Conservation (phyloP, 2,888 invertebrate genomes). For the Nemapogon koenigi region DNA sequence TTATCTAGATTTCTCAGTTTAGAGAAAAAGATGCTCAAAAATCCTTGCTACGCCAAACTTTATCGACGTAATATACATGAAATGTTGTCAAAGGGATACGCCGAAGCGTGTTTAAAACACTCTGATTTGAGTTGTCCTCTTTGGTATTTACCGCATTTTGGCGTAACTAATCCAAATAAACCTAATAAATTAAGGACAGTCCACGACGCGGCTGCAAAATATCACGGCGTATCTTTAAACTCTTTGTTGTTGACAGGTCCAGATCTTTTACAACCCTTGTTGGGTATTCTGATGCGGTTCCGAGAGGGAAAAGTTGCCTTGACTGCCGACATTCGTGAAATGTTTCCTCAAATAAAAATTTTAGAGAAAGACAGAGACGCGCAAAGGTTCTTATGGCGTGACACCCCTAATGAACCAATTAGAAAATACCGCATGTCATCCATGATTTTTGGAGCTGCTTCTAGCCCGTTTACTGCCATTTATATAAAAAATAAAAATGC, state of each 20-base stretch:
- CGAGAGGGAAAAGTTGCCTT: slow-evolving; percentile 23
- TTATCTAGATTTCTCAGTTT: slow-evolving; percentile 11
- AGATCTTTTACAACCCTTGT: slow-evolving; percentile 21
- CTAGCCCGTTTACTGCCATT: slow-evolving; percentile 15
- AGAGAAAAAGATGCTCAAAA: slow-evolving; percentile 14
- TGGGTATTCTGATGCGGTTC: slow-evolving; percentile 25
- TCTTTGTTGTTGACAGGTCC: slow-evolving; percentile 23
- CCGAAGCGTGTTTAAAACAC: slow-evolving; percentile 1
- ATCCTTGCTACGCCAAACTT: slow-evolving; percentile 11
- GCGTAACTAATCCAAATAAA: slow-evolving; percentile 18
- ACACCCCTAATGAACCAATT: slow-evolving; percentile 8
- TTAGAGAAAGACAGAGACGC: slow-evolving; percentile 15
- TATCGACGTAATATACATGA: slow-evolving; percentile 13
- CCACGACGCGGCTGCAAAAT: slow-evolving; percentile 21
- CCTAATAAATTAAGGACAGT: slow-evolving; percentile 20
- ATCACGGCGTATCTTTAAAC: slow-evolving; percentile 17
- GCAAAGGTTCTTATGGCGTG: background rate
- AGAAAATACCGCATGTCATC: slow-evolving; percentile 18
- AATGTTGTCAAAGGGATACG: slow-evolving; percentile 12
- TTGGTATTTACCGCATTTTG: slow-evolving; percentile 21
- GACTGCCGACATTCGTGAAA: slow-evolving; percentile 13
- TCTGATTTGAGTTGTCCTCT: background rate
- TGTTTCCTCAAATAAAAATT: slow-evolving; percentile 18
- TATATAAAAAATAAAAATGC: slow-evolving; percentile 23
- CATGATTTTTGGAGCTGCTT: slow-evolving; percentile 19